These are phyloP conservation scores for Deilephila elpenor DNA, from an alignment of 2,888 invertebrate genomes.

Conservation along the genomic window DNA sequence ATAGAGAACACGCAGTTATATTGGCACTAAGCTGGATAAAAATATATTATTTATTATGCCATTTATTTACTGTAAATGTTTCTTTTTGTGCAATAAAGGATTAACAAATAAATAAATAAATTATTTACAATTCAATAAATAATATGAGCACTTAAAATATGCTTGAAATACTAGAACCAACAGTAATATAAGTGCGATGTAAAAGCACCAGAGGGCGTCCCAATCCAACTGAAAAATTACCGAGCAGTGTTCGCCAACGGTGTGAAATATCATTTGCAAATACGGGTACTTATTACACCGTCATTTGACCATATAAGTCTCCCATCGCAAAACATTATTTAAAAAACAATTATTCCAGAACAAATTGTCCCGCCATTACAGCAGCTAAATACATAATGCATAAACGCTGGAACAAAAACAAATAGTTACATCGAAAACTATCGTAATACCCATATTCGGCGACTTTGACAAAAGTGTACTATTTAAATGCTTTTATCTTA, in stretches of 20 bases:
- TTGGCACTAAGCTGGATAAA: too few relatives aligned
- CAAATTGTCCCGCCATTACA: not conserved
- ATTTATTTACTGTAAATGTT: too few relatives aligned
- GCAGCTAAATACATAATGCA: not conserved
- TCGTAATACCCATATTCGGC: slow-evolving; percentile 18
- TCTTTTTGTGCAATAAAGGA: too few relatives aligned
- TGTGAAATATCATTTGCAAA: slow-evolving; percentile 15
- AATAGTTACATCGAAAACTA: not conserved
- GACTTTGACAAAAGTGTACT: slow-evolving; percentile 6
- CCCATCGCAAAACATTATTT: not conserved
- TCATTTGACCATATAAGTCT: not conserved
- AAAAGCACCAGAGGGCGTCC: not conserved
- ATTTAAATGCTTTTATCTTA: slow-evolving; percentile 15
- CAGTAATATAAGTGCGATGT: not conserved
- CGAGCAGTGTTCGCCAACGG: not conserved
- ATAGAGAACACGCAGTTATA: too few relatives aligned
- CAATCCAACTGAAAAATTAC: slow-evolving; percentile 18
- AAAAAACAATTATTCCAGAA: slow-evolving; percentile 15
- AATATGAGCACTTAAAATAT: too few relatives aligned
- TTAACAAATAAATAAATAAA: too few relatives aligned
- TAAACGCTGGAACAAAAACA: not conserved
- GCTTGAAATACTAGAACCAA: not conserved
- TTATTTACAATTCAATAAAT: too few relatives aligned
- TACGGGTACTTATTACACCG: slow-evolving; percentile 8
- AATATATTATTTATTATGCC: too few relatives aligned